These are phyloP conservation scores for Mormyrus hasselquistii DNA, from an alignment of 2,797 vertebrate species.

Conservation along the genomic window DNA sequence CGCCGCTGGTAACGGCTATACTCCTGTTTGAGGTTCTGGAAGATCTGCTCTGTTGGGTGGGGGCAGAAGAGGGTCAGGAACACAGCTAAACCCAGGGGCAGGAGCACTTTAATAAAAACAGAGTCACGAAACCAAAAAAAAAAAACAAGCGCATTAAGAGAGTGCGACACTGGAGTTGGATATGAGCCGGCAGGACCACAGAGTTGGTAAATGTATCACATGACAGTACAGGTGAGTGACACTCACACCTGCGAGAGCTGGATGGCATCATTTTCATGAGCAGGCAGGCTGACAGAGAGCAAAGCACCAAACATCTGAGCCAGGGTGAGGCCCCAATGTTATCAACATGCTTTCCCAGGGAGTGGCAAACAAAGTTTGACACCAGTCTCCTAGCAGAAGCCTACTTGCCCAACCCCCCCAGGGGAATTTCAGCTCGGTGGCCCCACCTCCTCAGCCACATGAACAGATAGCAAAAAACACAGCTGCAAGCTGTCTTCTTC, in stretches of 20 bases:
- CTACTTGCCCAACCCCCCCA: background rate
- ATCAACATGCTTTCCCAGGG: background rate
- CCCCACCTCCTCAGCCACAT: background rate
- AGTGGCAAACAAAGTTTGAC: background rate
- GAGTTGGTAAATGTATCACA: background rate
- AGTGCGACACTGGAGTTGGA: background rate
- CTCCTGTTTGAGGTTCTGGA: conserved; percentile 88
- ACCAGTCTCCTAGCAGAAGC: background rate
- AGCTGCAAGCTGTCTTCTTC: background rate
- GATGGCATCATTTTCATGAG: background rate
- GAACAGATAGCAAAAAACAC: background rate
- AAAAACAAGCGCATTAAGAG: background rate
- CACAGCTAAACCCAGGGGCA: conserved; percentile 1
- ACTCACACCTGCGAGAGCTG: background rate
- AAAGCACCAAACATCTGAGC: background rate
- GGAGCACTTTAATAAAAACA: background rate
- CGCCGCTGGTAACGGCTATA: conserved; percentile 84
- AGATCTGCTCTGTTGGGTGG: conserved; percentile 75
- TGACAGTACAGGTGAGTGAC: background rate
- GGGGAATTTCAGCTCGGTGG: background rate
- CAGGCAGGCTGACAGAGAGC: background rate
- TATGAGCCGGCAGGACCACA: background rate
- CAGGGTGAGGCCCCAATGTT: background rate
- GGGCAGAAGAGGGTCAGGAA: conserved; percentile 4
- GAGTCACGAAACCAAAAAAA: background rate